Percentiles rank a stretch among this genome's conserved stretches.
phyloP scores from a whole-genome alignment of 2,888 invertebrate species.

The Eledona agricola region DNA sequence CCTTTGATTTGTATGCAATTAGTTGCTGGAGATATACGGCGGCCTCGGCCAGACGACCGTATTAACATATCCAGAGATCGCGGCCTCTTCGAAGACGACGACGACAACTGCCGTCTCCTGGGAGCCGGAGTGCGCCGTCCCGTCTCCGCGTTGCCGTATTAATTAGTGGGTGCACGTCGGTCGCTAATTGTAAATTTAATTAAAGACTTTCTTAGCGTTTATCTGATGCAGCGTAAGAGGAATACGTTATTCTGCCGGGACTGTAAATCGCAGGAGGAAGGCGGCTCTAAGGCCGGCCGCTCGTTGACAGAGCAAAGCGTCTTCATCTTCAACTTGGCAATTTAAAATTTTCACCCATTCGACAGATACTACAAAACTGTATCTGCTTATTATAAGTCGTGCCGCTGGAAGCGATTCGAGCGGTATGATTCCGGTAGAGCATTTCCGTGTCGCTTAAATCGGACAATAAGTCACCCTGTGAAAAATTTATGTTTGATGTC shows the following conservation, averaged over 20 bases:
- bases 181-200: constrained; percentile 62
- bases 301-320: too few species aligned
- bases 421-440: constrained; percentile 9
- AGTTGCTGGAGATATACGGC: constrained; percentile 56
- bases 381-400: too few species aligned
- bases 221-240: constrained; percentile 56
- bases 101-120: constrained; percentile 27
- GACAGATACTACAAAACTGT: too few species aligned
- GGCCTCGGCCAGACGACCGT: constrained; percentile 50
- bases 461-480: constrained; percentile 11
- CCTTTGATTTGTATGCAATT: constrained; percentile 57
- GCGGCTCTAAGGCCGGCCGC: not conserved
- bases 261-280: constrained; percentile 26
- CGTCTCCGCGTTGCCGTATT: constrained; percentile 52
- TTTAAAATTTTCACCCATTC: too few species aligned
- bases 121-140: constrained; percentile 36
- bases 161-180: constrained; percentile 62
- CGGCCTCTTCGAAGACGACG: constrained; percentile 36
- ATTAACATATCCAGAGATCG: constrained; percentile 57
- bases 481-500: constrained; percentile 15
- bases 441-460: constrained; percentile 15
- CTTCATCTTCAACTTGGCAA: too few species aligned
- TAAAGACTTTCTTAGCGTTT: constrained; percentile 57
- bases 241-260: constrained; percentile 55
- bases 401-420: too few species aligned